Percentiles rank a stretch among this genome's conserved stretches.
Conservation (phyloP, 2,888 invertebrate genomes). For the Andricus quercusramuli region DNA sequence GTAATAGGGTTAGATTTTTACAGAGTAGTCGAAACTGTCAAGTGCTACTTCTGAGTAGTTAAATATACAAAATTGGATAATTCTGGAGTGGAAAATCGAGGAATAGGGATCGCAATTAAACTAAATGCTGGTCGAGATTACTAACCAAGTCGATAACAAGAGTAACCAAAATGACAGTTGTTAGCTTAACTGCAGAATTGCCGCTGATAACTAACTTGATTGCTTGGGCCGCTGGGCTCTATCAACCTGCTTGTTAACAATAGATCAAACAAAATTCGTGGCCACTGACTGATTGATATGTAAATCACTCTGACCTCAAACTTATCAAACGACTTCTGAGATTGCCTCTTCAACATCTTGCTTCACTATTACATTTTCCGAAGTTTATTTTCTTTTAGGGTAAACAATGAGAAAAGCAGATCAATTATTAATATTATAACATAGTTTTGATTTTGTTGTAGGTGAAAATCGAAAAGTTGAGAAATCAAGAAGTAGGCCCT, state of each 20-base stretch:
- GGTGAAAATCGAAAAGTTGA: too few species aligned
- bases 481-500: too few species aligned
- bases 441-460: too few species aligned
- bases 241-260: constrained; percentile 29
- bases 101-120: constrained; percentile 9
- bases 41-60: neutral
- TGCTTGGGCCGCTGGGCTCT: constrained; percentile 6
- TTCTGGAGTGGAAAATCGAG: neutral
- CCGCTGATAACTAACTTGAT: constrained; percentile 27
- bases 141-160: constrained; percentile 18
- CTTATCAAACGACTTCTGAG: neutral
- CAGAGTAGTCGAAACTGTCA: neutral
- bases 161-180: constrained; percentile 33
- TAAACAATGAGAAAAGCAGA: too few species aligned
- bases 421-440: too few species aligned
- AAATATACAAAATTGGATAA: neutral
- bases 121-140: constrained; percentile 5
- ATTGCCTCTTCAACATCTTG: too few species aligned
- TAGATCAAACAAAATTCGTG: constrained; percentile 15
- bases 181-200: constrained; percentile 18
- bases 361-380: too few species aligned
- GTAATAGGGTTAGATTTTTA: too few species aligned
- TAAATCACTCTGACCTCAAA: neutral
- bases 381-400: too few species aligned
- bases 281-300: constrained; percentile 16